Conservation (phyloP, 2,113 vertebrate species). For the Chunga burmeisteri region DNA sequence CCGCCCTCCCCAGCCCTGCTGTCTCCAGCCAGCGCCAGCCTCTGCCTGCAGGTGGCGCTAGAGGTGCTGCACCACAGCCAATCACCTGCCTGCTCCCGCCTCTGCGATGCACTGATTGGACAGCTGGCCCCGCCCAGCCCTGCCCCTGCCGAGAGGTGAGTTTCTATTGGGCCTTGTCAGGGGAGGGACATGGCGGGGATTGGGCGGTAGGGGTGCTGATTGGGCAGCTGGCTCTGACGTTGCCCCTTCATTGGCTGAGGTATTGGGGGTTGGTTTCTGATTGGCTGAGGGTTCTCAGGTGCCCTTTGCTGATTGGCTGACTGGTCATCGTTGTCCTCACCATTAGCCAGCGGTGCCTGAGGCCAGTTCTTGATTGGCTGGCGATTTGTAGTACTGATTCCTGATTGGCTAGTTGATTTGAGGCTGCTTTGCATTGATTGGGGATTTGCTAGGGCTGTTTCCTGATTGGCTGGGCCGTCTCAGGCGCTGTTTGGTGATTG, state of each 20-base stretch:
- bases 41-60: not conserved
- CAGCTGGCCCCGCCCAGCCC: not conserved
- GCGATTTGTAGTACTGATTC: rapidly evolving
- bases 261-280: not conserved
- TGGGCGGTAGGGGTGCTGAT: not conserved
- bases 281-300: not conserved
- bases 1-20: not conserved
- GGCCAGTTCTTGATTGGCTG: not conserved
- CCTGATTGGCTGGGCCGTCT: no score
- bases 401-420: no score
- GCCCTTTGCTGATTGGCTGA: not conserved
- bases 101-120: not conserved
- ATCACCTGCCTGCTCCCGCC: not conserved
- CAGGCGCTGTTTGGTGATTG: no score
- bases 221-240: not conserved
- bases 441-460: no score
- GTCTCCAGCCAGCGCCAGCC: not conserved
- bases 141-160: not conserved
- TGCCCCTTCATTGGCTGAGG: not conserved
- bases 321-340: rapidly evolving
- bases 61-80: not conserved
- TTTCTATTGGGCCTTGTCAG: not conserved
- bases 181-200: no score
- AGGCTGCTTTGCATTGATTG: no score
- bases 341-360: rapidly evolving